Evolutionary conservation across 2,888 invertebrate species (phyloP).

Genomic region (Hypomecis atomaria): DNA sequence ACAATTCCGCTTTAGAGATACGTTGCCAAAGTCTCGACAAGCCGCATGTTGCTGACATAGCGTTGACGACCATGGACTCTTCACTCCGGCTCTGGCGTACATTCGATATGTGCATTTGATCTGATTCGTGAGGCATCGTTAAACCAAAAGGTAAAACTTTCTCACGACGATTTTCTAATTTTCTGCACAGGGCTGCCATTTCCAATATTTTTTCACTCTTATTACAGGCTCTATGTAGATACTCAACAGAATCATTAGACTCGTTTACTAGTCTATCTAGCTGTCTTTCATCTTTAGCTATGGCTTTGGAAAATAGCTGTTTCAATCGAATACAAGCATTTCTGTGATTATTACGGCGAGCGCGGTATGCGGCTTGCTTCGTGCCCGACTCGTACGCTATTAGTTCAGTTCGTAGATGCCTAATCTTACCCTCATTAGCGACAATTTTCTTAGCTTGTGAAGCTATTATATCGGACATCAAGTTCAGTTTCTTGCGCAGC

Average conservation of each 20-base stretch:
- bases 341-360: slow-evolving; percentile 71
- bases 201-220: slow-evolving; percentile 82
- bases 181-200: slow-evolving; percentile 79
- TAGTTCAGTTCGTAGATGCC: slow-evolving; percentile 66
- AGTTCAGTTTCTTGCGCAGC: slow-evolving; percentile 71
- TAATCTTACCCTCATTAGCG: slow-evolving; percentile 67
- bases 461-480: slow-evolving; percentile 78
- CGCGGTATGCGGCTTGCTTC: slow-evolving; percentile 78
- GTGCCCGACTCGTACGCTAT: slow-evolving; percentile 74
- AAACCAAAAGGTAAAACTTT: slow-evolving; percentile 74
- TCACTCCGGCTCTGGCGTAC: slow-evolving; percentile 53
- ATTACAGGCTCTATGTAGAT: slow-evolving; percentile 66
- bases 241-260: slow-evolving; percentile 68
- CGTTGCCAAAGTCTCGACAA: slow-evolving; percentile 74
- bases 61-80: slow-evolving; percentile 66
- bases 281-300: slow-evolving; percentile 59
- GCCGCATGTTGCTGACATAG: slow-evolving; percentile 66
- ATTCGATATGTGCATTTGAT: slow-evolving; percentile 41
- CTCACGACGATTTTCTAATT: slow-evolving; percentile 83
- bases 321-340: slow-evolving; percentile 69
- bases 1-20: slow-evolving; percentile 71
- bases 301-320: slow-evolving; percentile 58
- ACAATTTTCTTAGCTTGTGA: slow-evolving; percentile 75
- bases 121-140: slow-evolving; percentile 56
- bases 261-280: slow-evolving; percentile 63